phyloP scores from a whole-genome alignment of 2,888 invertebrate species.

The Toxonevra muliebris region DNA sequence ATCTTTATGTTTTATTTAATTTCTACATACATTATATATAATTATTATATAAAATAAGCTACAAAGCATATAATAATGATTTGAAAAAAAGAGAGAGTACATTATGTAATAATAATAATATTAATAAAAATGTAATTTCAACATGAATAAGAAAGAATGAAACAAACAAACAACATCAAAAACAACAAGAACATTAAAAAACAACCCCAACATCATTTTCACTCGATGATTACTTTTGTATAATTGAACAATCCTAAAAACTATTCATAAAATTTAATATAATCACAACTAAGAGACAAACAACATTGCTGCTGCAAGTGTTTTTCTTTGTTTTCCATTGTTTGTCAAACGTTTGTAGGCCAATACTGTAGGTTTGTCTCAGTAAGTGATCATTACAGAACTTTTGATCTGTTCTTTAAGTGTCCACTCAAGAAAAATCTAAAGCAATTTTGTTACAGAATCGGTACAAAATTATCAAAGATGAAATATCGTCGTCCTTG shows the following conservation, averaged over 20 bases:
- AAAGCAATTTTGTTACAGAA: no score
- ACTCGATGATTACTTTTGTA: slow-evolving; percentile 33
- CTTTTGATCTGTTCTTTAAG: no score
- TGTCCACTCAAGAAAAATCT: no score
- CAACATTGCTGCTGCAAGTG: slow-evolving; percentile 1
- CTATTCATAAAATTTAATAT: slow-evolving; percentile 32
- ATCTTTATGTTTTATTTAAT: slow-evolving; percentile 40
- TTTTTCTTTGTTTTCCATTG: slow-evolving; percentile 11
- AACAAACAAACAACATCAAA: slow-evolving; percentile 5
- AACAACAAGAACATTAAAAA: slow-evolving; percentile 20
- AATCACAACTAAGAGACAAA: slow-evolving; percentile 37
- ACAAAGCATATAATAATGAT: slow-evolving; percentile 2
- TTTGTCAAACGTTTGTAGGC: not conserved
- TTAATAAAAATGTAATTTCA: slow-evolving; percentile 24
- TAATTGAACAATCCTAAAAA: slow-evolving; percentile 37
- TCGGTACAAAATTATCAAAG: no score
- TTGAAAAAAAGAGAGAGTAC: slow-evolving; percentile 28
- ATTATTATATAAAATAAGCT: slow-evolving; percentile 37
- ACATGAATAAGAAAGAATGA: slow-evolving; percentile 2
- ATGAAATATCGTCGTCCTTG: no score
- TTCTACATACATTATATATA: slow-evolving; percentile 37
- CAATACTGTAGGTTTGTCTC: no score
- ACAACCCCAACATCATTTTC: no score
- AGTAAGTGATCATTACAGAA: no score
- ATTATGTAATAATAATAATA: slow-evolving; percentile 34